phyloP scores from a whole-genome alignment of 2,797 vertebrate species.

The Clarias platycephalus region DNA sequence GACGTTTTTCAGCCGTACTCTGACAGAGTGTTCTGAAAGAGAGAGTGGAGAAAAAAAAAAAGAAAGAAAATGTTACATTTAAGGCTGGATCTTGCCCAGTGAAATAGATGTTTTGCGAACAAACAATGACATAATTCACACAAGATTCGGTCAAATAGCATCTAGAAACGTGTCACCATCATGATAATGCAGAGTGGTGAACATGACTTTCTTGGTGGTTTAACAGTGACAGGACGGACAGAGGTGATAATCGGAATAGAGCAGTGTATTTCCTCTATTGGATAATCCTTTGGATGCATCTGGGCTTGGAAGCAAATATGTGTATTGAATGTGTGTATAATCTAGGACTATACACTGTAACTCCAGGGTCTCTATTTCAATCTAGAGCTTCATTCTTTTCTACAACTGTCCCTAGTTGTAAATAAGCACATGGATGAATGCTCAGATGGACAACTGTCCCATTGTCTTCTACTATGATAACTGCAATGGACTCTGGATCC shows the following conservation, averaged over 20 bases:
- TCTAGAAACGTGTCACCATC: background rate
- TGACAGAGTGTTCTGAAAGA: conserved; percentile 33
- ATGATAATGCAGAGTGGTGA: background rate
- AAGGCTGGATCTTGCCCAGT: conserved; percentile 10
- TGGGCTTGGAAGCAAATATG: background rate
- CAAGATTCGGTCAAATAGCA: background rate
- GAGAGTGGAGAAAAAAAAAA: background rate
- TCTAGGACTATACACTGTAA: background rate
- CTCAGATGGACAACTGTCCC: background rate
- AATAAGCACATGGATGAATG: background rate
- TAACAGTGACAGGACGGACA: no score
- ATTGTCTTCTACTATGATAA: background rate
- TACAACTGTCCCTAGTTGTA: background rate
- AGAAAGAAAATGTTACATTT: conserved; percentile 22
- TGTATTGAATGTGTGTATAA: background rate
- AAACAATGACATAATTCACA: background rate
- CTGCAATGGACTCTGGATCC: background rate
- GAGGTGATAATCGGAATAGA: background rate
- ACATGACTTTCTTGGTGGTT: background rate
- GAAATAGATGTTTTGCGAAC: conserved; percentile 1
- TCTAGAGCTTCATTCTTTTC: background rate
- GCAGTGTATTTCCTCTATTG: background rate
- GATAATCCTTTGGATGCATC: background rate
- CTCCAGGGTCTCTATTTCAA: background rate
- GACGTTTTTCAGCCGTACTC: conserved; percentile 1